Conservation (phyloP, 2,888 invertebrate genomes). For the Psylliodes chrysocephalus region DNA sequence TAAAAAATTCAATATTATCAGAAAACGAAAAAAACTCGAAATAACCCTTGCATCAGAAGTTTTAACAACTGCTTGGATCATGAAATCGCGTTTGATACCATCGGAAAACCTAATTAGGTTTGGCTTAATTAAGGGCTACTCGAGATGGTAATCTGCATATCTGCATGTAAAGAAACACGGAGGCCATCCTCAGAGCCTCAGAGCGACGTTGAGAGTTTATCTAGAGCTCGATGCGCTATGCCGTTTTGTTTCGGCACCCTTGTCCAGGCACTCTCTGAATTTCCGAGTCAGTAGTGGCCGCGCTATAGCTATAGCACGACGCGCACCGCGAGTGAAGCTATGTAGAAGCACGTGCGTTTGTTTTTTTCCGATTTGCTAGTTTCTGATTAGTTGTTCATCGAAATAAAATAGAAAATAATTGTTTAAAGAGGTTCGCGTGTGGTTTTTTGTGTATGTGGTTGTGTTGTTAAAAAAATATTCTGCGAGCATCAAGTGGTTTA, state of each 20-base stretch:
- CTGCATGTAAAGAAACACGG: slow-evolving; percentile 50
- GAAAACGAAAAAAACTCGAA: too few species aligned
- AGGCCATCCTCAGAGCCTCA: slow-evolving; percentile 45
- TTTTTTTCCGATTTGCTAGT: slow-evolving; percentile 13
- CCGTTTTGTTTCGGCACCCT: slow-evolving; percentile 38
- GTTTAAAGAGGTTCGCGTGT: background rate
- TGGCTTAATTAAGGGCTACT: slow-evolving; percentile 48
- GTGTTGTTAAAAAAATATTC: background rate
- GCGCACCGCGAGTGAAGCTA: slow-evolving; percentile 27
- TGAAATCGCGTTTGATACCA: slow-evolving; percentile 34
- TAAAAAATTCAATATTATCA: too few species aligned
- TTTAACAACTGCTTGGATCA: background rate
- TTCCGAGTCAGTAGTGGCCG: slow-evolving; percentile 53
- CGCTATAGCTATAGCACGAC: slow-evolving; percentile 42
- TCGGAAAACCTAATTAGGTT: slow-evolving; percentile 51
- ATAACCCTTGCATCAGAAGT: background rate
- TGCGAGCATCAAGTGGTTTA: slow-evolving; percentile 26
- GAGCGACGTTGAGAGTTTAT: slow-evolving; percentile 19
- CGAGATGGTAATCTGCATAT: slow-evolving; percentile 50
- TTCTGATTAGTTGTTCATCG: background rate
- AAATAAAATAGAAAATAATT: background rate
- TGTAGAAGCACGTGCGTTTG: slow-evolving; percentile 36
- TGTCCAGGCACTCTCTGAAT: slow-evolving; percentile 44
- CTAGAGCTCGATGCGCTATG: slow-evolving; percentile 26
- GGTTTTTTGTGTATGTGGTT: slow-evolving; percentile 5